phyloP scores from a whole-genome alignment of 2,113 vertebrate species.

The Trogon surrucura region DNA sequence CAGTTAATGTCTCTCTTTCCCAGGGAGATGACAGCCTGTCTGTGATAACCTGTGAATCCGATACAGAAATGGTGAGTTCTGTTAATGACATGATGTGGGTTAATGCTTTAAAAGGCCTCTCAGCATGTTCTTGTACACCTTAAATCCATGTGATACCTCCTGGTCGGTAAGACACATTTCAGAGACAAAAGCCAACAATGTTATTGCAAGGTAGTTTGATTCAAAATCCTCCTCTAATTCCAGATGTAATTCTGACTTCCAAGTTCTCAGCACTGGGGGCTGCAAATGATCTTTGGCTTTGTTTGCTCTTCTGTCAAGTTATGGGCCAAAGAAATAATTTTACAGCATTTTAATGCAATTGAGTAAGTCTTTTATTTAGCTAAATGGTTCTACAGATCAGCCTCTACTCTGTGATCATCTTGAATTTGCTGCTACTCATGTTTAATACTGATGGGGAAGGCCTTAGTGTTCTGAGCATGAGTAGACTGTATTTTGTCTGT shows the following conservation, averaged over 20 bases:
- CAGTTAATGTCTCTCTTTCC: neutral
- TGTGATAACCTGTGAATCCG: conserved; percentile 77
- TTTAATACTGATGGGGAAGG: neutral
- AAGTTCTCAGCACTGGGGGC: neutral
- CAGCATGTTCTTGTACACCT: neutral
- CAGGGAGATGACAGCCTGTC: conserved; percentile 84
- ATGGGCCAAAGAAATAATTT: neutral
- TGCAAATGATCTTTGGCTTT: neutral
- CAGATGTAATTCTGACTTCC: neutral
- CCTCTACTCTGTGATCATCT: neutral
- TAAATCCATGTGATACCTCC: neutral
- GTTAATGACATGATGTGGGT: fast-evolving
- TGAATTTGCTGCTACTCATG: neutral
- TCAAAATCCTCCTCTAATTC: neutral
- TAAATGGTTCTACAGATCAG: neutral
- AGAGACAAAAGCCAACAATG: neutral
- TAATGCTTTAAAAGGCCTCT: neutral
- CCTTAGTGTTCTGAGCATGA: neutral
- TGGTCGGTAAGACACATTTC: neutral
- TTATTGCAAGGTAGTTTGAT: neutral
- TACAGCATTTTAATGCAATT: neutral
- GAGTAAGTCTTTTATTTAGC: neutral
- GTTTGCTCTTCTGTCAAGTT: neutral
- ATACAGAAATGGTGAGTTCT: conserved; percentile 78
- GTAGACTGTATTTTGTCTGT: neutral